A percentile compares a stretch with the other conserved stretches of the same genome.
Evolutionary conservation across 2,888 invertebrate species (phyloP).

Genomic region (Strigamia transsilvanica): DNA sequence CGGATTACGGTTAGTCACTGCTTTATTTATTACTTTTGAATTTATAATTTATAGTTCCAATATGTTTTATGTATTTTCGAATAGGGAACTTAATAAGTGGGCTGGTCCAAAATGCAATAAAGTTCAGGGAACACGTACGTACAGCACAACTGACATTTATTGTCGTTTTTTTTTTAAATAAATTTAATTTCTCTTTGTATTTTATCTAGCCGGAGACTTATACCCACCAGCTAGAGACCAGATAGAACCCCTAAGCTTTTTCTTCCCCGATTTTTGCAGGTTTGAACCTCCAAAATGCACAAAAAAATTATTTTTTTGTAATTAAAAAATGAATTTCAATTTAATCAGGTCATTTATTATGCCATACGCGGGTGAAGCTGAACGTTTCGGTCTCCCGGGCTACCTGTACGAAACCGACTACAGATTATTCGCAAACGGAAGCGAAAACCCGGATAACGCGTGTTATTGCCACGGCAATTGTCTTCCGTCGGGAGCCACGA

Average conservation of each 20-base stretch:
- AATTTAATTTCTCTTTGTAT: neutral
- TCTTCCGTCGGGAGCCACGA: constrained; percentile 54
- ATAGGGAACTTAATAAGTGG: neutral
- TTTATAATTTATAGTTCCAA: neutral
- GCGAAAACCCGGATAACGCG: constrained; percentile 52
- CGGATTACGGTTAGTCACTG: neutral
- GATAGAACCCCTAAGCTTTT: neutral
- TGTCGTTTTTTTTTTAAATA: neutral
- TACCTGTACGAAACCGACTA: constrained; percentile 46
- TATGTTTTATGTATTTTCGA: too few species aligned
- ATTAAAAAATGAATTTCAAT: neutral
- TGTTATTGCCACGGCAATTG: constrained; percentile 55
- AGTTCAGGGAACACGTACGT: constrained; percentile 1
- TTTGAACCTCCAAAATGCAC: neutral
- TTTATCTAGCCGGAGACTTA: constrained; percentile 30
- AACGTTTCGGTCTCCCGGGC: constrained; percentile 27
- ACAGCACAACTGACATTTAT: neutral
- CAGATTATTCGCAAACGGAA: constrained; percentile 46
- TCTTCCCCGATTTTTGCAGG: constrained; percentile 48
- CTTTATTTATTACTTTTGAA: neutral
- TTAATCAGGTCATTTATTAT: constrained; percentile 30
- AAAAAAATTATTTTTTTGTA: neutral
- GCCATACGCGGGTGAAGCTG: neutral
- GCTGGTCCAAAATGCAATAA: neutral
- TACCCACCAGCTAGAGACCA: constrained; percentile 22